phyloP scores from a whole-genome alignment of 2,888 invertebrate genomes.

The Incurvaria masculella region DNA sequence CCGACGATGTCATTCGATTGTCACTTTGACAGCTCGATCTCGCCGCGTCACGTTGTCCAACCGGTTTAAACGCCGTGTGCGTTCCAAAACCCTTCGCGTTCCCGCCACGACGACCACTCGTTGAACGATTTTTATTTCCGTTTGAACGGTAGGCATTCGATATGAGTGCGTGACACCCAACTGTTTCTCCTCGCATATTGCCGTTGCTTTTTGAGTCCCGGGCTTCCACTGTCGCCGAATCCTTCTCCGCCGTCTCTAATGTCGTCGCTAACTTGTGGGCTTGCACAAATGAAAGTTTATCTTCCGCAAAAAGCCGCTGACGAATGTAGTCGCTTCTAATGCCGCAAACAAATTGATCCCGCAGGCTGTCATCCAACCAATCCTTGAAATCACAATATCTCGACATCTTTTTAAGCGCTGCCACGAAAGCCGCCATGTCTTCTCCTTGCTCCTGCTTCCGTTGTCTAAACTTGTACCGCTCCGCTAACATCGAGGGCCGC shows the following conservation, averaged over 20 bases:
- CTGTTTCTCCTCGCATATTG: no score
- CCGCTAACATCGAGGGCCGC: slow-evolving; percentile 11
- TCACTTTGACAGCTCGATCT: no score
- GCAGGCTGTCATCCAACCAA: slow-evolving; percentile 2
- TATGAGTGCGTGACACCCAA: no score
- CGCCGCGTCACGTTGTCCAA: no score
- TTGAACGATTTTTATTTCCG: no score
- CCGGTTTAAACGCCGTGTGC: no score
- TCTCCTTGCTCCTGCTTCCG: slow-evolving; percentile 8
- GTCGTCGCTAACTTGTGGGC: background rate
- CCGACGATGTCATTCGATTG: no score
- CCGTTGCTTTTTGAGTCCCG: no score
- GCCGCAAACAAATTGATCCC: slow-evolving; percentile 6
- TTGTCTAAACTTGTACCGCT: slow-evolving; percentile 15
- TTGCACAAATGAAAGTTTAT: background rate
- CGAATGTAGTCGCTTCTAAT: background rate
- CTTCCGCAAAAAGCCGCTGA: slow-evolving; percentile 4
- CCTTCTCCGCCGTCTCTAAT: slow-evolving; percentile 12
- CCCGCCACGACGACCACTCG: no score
- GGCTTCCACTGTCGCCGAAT: no score
- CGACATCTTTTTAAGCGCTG: slow-evolving; percentile 14
- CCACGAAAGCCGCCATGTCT: slow-evolving; percentile 8
- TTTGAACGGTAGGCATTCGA: no score
- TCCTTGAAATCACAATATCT: slow-evolving; percentile 12
- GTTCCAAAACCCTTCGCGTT: no score